Base-by-base conservation (phyloP, 2,888 invertebrate species). In the Cistogaster globosa region DNA sequence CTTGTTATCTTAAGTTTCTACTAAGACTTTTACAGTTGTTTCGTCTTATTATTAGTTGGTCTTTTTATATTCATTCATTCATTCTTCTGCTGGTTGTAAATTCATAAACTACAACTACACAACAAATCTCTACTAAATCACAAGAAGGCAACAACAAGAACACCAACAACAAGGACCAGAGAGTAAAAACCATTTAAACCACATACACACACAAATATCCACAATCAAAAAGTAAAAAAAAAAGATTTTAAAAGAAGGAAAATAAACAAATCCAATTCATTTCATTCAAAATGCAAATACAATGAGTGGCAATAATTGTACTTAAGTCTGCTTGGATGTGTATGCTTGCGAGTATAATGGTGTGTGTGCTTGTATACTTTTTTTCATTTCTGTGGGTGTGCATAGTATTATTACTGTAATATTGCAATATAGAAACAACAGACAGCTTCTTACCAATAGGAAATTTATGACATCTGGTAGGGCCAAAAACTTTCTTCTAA, bases 231-330 rank as follows among this genome's bases (percentile, higher is more conserved):
- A 75, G 48, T 18, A 26, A 53, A 60, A 45, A 14, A 51, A 16
- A 55, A 62, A n/a, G n/a, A n/a, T n/a, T n/a, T 11, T 42, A 5
- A 68, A 62, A 48, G 48, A 72, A 53, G 12, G 14, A 75, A 84
- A 75, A 72, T 67, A 78, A 82, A 82, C 82, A 82, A 85, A 82
- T 85, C 69, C 82, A 85, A 85, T 85, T 85, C 82, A 85, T 82
- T 85, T 85, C 85, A 82, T 85, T 82, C 82, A 82, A 86, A 87
- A 87, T 87, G 87, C 86, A 87, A 87, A 87, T 86, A 83, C 87
- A 87, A 87, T 87, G 84, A 84, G 77, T 77, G 83, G 85, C 79
- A 79, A 82, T 82, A 82, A 82, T 85, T 85, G 85, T 78, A 71
- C 81, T 57, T 74, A 75, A 83, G 79, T 81, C 60, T 63, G 53